phyloP scores from a whole-genome alignment of 2,888 invertebrate species.

The Diarsia rubi region DNA sequence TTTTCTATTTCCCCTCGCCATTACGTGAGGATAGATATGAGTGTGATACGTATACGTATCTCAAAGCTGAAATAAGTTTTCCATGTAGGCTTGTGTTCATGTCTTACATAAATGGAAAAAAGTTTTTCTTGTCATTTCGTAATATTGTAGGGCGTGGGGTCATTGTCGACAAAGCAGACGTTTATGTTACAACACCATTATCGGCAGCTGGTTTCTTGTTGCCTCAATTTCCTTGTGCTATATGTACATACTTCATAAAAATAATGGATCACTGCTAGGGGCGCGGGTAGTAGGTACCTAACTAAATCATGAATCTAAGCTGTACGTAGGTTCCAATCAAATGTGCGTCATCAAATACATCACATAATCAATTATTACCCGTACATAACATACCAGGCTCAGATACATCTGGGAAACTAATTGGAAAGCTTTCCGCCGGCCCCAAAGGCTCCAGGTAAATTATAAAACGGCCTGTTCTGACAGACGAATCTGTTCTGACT shows the following conservation, averaged over 20 bases:
- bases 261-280: constrained; percentile 15
- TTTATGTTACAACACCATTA: constrained; percentile 70
- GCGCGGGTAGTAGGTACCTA: background rate
- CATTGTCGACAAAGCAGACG: constrained; percentile 62
- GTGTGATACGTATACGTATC: constrained; percentile 22
- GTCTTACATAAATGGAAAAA: constrained; percentile 58
- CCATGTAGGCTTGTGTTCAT: constrained; percentile 46
- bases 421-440: constrained; percentile 29
- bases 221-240: constrained; percentile 57
- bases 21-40: constrained; percentile 23
- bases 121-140: constrained; percentile 64
- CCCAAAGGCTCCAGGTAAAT: constrained; percentile 28
- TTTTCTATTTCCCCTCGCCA: constrained; percentile 39
- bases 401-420: constrained; percentile 11
- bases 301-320: background rate
- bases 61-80: constrained; percentile 48
- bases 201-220: constrained; percentile 69
- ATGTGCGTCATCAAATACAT: background rate
- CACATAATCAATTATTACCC: constrained; percentile 8
- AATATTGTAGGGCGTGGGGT: constrained; percentile 57
- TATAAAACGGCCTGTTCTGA: constrained; percentile 30
- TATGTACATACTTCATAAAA: constrained; percentile 9
- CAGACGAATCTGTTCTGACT: constrained; percentile 21
- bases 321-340: constrained; percentile 5
- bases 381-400: background rate